A percentile compares a stretch with the other conserved stretches of the same genome.
Conservation (phyloP, 2,797 vertebrate genomes). For the Notoglanidium macrostoma region DNA sequence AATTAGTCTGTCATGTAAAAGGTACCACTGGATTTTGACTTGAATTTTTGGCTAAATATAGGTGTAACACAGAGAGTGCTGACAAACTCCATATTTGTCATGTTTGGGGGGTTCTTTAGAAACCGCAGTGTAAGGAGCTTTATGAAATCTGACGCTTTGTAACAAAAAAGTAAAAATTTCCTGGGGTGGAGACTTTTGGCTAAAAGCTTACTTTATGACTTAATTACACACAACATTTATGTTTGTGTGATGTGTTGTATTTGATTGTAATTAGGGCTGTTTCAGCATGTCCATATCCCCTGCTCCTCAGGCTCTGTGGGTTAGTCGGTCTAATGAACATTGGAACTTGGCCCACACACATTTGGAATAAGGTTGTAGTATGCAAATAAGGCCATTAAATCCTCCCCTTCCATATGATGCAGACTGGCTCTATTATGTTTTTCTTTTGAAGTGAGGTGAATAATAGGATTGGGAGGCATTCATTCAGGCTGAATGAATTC, state of each 20-base stretch:
- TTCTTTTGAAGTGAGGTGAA: slow-evolving; percentile 53
- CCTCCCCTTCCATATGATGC: slow-evolving; percentile 54
- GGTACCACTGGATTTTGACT: slow-evolving; percentile 75
- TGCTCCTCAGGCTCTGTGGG: slow-evolving; percentile 68
- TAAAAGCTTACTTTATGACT: slow-evolving; percentile 73
- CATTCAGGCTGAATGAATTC: slow-evolving; percentile 56
- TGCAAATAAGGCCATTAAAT: slow-evolving; percentile 73
- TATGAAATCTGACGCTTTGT: slow-evolving; percentile 15
- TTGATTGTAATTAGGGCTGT: slow-evolving; percentile 71
- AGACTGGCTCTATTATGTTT: slow-evolving; percentile 45
- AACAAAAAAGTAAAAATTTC: slow-evolving; percentile 71
- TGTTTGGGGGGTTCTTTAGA: slow-evolving; percentile 48
- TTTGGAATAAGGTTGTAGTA: slow-evolving; percentile 65
- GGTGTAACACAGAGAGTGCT: slow-evolving; percentile 42
- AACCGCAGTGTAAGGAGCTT: slow-evolving; percentile 68
- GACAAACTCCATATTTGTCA: slow-evolving; percentile 64
- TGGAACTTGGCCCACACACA: slow-evolving; percentile 70
- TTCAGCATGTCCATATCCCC: slow-evolving; percentile 61
- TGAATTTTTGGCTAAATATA: slow-evolving; percentile 76
- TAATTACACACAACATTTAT: slow-evolving; percentile 74
- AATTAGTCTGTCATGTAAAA: slow-evolving; percentile 73
- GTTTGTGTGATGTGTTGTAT: slow-evolving; percentile 66
- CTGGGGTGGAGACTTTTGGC: slow-evolving; percentile 63
- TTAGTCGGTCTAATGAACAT: slow-evolving; percentile 71
- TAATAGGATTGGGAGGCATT: slow-evolving; percentile 56